A percentile compares a stretch with the other conserved stretches of the same genome.
Conservation (phyloP, 2,797 vertebrate species). For the Pempheris klunzingeri region DNA sequence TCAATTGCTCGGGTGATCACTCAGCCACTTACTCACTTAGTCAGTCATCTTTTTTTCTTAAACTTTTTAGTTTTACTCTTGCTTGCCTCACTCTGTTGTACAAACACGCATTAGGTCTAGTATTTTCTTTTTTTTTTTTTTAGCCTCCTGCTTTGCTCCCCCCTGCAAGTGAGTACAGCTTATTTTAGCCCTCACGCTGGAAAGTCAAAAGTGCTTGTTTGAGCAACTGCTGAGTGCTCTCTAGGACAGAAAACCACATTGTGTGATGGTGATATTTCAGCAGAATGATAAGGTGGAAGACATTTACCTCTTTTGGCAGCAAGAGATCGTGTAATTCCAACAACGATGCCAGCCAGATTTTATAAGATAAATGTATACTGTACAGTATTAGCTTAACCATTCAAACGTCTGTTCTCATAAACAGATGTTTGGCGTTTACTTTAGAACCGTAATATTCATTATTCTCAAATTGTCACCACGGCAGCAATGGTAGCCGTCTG, state of each 20-base stretch:
- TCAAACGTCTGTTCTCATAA: neutral
- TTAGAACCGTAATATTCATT: neutral
- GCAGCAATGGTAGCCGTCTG: neutral
- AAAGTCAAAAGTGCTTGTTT: constrained; percentile 35
- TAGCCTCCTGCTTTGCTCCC: neutral
- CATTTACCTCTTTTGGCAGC: constrained; percentile 5
- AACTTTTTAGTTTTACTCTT: neutral
- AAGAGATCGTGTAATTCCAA: constrained; percentile 2
- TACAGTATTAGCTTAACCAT: neutral
- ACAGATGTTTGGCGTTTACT: constrained; percentile 16
- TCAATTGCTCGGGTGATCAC: constrained; percentile 39
- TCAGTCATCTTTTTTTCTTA: neutral
- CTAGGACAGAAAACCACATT: constrained; percentile 21
- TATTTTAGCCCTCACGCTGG: constrained; percentile 14
- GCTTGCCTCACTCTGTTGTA: neutral
- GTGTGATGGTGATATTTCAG: constrained; percentile 31
- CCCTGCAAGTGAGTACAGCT: neutral
- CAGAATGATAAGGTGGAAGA: constrained; percentile 7
- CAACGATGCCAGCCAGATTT: constrained; percentile 14
- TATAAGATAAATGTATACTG: neutral
- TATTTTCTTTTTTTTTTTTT: neutral
- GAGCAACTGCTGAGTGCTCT: constrained; percentile 29
- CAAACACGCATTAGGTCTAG: neutral
- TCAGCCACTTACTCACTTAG: constrained; percentile 18
- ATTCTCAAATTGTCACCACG: constrained; percentile 22